A percentile compares a stretch with the other conserved stretches of the same genome.
Evolutionary conservation across 2,888 invertebrate species (phyloP).

Genomic region (Thymelicus acteon): DNA sequence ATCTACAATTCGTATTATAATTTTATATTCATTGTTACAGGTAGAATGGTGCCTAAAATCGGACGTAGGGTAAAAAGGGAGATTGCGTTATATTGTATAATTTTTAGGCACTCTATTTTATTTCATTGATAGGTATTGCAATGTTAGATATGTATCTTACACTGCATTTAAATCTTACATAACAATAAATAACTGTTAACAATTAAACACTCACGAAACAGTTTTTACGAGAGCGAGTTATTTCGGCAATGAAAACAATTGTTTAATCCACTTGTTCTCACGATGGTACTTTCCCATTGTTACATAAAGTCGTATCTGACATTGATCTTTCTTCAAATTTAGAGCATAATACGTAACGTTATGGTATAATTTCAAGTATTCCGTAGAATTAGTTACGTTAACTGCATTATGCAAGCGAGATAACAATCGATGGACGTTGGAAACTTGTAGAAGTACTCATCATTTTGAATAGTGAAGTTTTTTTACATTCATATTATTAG

Average conservation of each 20-base stretch:
- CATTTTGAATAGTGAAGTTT: conserved; percentile 11
- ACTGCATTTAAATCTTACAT: background rate
- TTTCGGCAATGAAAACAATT: conserved; percentile 22
- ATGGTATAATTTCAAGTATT: conserved; percentile 12
- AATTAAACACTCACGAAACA: conserved; percentile 14
- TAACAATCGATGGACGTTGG: conserved; percentile 2
- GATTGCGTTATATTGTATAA: too few species aligned
- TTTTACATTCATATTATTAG: background rate
- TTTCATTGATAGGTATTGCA: too few species aligned
- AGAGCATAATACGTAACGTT: background rate
- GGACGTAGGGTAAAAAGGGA: too few species aligned
- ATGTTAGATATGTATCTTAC: too few species aligned
- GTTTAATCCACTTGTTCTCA: conserved; percentile 22
- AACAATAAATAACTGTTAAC: conserved; percentile 2
- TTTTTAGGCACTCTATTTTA: too few species aligned
- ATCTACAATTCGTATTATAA: too few species aligned
- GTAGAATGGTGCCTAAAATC: too few species aligned
- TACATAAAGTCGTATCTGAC: conserved; percentile 1
- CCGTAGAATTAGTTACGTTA: background rate
- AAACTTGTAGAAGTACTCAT: conserved; percentile 17
- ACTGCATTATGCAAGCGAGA: conserved; percentile 19
- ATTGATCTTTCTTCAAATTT: background rate
- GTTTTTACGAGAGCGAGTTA: conserved; percentile 14
- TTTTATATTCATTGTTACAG: too few species aligned
- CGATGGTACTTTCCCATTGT: background rate